These are phyloP conservation scores for Ianthella basta DNA, from an alignment of 37 sponge, comb jelly and placozoan species.

Conservation along the genomic window DNA sequence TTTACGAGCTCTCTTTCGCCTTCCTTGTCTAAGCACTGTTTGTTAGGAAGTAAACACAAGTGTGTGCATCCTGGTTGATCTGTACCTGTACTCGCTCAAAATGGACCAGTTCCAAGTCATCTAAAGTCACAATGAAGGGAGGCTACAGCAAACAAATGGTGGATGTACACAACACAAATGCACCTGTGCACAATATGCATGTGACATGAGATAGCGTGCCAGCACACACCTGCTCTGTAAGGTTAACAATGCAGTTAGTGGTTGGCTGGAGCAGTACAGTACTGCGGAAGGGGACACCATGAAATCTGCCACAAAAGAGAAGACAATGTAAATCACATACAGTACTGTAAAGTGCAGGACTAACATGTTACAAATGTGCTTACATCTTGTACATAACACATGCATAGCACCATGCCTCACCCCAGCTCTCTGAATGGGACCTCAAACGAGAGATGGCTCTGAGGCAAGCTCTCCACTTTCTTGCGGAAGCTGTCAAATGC, in stretches of 20 bases:
- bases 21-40: too few species aligned
- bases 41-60: too few species aligned
- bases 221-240: constrained; percentile 72
- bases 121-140: constrained; percentile 84
- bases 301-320: constrained; percentile 62
- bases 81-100: constrained; percentile 94
- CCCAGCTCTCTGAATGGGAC: constrained; percentile 93
- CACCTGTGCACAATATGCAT: too few species aligned
- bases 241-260: constrained; percentile 92
- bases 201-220: background rate
- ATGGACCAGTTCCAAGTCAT: constrained; percentile 97
- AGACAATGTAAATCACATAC: background rate
- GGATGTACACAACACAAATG: too few species aligned
- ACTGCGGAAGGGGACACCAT: constrained; percentile 92
- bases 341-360: background rate
- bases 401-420: constrained; percentile 29
- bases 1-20: too few species aligned
- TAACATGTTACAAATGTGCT: background rate
- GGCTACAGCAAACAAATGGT: constrained; percentile 68
- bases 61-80: too few species aligned
- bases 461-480: constrained; percentile 82
- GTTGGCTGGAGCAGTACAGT: constrained; percentile 93
- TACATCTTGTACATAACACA: background rate
- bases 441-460: constrained; percentile 82
- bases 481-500: constrained; percentile 91